Evolutionary conservation across 2,888 invertebrate species (phyloP).

Genomic region (Dicyrtoma fusca): DNA sequence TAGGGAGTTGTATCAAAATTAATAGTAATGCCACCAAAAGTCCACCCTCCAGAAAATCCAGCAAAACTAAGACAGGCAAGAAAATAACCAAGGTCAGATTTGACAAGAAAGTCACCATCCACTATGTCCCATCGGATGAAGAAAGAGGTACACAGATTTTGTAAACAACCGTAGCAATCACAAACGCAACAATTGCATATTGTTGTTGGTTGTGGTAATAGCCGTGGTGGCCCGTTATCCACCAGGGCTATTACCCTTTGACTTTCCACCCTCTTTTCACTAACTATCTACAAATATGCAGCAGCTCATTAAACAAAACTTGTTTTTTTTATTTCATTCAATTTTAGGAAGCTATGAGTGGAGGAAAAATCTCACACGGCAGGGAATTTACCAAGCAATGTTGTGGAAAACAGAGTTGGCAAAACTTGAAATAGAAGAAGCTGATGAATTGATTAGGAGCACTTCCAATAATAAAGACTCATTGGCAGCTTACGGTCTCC

Average conservation of each 20-base stretch:
- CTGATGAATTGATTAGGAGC: not conserved
- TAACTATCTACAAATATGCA: too few species aligned
- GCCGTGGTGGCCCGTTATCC: too few species aligned
- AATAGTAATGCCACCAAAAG: not conserved
- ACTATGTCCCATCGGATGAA: constrained; percentile 32
- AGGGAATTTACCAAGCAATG: constrained; percentile 38
- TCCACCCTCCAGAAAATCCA: not conserved
- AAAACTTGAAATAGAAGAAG: constrained; percentile 22
- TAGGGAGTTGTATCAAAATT: constrained; percentile 20
- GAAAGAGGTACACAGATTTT: constrained; percentile 21
- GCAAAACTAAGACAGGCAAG: not conserved
- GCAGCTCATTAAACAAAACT: too few species aligned
- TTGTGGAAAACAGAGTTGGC: constrained; percentile 28
- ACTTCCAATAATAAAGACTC: not conserved
- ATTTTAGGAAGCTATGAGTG: constrained; percentile 40
- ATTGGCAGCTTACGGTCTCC: not conserved
- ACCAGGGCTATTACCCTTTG: too few species aligned
- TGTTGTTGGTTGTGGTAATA: too few species aligned
- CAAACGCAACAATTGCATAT: too few species aligned
- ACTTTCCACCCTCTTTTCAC: too few species aligned
- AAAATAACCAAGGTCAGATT: constrained; percentile 20
- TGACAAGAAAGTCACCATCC: constrained; percentile 19
- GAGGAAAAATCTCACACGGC: constrained; percentile 39
- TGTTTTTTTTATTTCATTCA: too few species aligned
- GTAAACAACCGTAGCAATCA: not conserved